Evolutionary conservation across 2,113 vertebrate genomes (phyloP).

Genomic region (Micronycteris hirsuta): DNA sequence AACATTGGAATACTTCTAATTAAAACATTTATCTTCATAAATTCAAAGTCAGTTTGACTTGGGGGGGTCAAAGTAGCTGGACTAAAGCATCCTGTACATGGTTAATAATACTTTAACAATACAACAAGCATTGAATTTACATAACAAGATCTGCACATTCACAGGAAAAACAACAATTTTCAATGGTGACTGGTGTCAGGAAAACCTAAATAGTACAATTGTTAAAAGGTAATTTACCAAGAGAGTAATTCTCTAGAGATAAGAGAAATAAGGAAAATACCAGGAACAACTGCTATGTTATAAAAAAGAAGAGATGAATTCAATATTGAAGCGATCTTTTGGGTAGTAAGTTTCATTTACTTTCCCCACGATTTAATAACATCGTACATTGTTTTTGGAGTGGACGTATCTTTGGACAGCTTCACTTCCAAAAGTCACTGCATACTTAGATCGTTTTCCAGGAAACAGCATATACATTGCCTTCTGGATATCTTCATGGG

Average conservation of each 20-base stretch:
- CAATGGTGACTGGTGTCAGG: not conserved
- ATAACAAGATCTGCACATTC: not conserved
- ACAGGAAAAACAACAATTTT: not conserved
- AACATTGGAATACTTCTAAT: not conserved
- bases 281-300: not conserved
- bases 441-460: conserved; percentile 13
- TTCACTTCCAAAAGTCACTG: conserved; percentile 49
- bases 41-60: not conserved
- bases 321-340: not conserved
- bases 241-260: conserved; percentile 4
- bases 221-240: not conserved
- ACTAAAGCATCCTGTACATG: not conserved
- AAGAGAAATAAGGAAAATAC: not conserved
- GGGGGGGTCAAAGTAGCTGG: not conserved
- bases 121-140: not conserved
- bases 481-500: conserved; percentile 39
- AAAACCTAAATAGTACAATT: not conserved
- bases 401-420: conserved; percentile 51
- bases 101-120: not conserved
- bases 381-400: not conserved
- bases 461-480: conserved; percentile 50
- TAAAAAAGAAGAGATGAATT: not conserved
- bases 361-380: conserved; percentile 29
- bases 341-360: conserved; percentile 12
- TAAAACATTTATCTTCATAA: not conserved